These are phyloP conservation scores for Aviceda subcristata DNA, from an alignment of 2,113 vertebrate species.

Conservation along the genomic window DNA sequence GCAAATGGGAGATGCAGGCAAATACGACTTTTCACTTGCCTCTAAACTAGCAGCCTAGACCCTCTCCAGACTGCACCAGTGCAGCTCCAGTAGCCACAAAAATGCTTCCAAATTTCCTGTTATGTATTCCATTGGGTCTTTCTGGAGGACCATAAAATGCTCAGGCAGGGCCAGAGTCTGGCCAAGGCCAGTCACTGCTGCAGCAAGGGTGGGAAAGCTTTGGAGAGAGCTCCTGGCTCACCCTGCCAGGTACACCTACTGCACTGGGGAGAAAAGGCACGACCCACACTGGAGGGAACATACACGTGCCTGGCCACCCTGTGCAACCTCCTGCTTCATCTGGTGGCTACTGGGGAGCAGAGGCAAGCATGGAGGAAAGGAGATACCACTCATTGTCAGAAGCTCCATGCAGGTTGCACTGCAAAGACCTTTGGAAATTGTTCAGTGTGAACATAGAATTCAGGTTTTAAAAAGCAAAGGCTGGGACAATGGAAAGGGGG, in stretches of 20 bases:
- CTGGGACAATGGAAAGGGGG: background rate
- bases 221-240: background rate
- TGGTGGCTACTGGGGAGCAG: background rate
- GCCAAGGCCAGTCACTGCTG: background rate
- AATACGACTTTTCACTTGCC: background rate
- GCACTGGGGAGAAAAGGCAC: background rate
- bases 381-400: background rate
- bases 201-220: background rate
- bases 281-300: background rate
- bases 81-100: background rate
- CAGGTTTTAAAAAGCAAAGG: background rate
- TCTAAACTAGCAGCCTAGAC: background rate
- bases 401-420: background rate
- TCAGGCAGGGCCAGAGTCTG: background rate
- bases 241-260: background rate
- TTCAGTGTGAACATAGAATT: background rate
- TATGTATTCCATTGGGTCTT: background rate
- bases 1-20: accelerated
- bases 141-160: background rate
- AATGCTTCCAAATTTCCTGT: background rate
- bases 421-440: background rate
- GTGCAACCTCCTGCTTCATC: background rate
- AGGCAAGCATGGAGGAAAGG: background rate
- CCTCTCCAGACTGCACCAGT: background rate
- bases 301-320: background rate